Base-by-base conservation (phyloP, 2,888 invertebrate genomes). In the Drosophila robusta region DNA sequence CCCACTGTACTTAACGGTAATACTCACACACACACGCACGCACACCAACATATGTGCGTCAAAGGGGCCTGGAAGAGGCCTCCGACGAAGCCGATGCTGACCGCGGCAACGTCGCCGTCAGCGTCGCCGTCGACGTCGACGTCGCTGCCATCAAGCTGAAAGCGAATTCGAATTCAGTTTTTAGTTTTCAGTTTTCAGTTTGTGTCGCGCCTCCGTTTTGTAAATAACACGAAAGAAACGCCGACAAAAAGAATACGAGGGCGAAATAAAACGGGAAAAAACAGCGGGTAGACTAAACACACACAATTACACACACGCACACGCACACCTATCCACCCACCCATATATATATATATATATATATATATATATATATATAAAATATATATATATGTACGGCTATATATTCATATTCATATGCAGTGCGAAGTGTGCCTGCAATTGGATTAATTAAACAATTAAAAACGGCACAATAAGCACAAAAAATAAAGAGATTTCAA, bases 201-300 rank as follows among this genome's bases (percentile, higher is more conserved):
- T 78, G 90, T 89, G 88, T 90, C 90, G 90, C 84, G 90, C 90
- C 80, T 90, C 90, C 87, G 90, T 78, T 84, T 85, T 89, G 90
- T 84, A 84, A 87, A 89, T 90, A 82, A 77, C 88, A 75, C 83
- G 78, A 78, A 81, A 70, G 63, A 70, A 65, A 64, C 61, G 65
- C 44, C 57, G 71, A 66, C 62, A 50, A 66, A 22, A 55, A 46
- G 55, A 55, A 47, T 52, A 22, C 55, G 49, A 42, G 34, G 34
- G 12, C 11, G 5, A 34, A 34, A 12, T 24, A 55, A 45, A 60
- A 52, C 60, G 55, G 39, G 32, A 38, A 71, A 45, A 52, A 64
- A 61, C 39, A 74, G 64, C 68, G 73, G 72, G 52, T 73, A 72
- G 56, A 69, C 42, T 41, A 52, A 42, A 55, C 41, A 38, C 24